phyloP scores from a whole-genome alignment of 2,113 vertebrate species.

The Rhea pennata region DNA sequence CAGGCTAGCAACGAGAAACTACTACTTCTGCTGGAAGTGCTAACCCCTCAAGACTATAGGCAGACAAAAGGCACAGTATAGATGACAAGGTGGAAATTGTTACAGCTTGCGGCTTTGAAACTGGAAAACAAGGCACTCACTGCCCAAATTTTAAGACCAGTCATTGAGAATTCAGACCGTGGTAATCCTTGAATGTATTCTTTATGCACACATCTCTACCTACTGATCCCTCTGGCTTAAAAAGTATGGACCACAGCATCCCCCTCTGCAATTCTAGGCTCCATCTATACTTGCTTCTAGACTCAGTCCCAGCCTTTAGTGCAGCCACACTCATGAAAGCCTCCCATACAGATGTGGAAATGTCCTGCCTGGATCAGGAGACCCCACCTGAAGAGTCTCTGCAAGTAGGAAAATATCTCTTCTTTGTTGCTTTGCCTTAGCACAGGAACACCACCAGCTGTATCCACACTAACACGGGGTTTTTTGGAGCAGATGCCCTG shows the following conservation, averaged over 20 bases:
- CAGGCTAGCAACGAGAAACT: not conserved
- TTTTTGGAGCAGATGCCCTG: not conserved
- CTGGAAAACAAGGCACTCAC: not conserved
- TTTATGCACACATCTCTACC: not conserved
- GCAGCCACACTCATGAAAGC: not conserved
- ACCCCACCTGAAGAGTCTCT: not conserved
- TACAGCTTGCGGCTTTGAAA: not conserved
- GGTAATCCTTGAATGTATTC: not conserved
- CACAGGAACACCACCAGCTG: not conserved
- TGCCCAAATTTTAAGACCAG: not conserved
- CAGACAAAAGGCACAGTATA: not conserved
- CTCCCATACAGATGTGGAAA: not conserved
- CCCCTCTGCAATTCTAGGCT: not conserved
- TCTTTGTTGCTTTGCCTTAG: not conserved
- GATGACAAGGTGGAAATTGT: not conserved
- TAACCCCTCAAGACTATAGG: not conserved
- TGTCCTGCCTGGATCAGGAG: not conserved
- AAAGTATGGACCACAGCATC: not conserved
- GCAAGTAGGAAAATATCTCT: not conserved
- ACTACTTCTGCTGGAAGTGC: rapidly evolving
- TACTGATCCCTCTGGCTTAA: not conserved
- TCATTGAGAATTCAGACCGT: not conserved
- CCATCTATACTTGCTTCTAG: not conserved
- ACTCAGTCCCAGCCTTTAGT: not conserved
- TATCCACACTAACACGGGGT: not conserved